Evolutionary conservation across 1,140 invertebrate species (phyloP).

Genomic region (Popillia japonica): DNA sequence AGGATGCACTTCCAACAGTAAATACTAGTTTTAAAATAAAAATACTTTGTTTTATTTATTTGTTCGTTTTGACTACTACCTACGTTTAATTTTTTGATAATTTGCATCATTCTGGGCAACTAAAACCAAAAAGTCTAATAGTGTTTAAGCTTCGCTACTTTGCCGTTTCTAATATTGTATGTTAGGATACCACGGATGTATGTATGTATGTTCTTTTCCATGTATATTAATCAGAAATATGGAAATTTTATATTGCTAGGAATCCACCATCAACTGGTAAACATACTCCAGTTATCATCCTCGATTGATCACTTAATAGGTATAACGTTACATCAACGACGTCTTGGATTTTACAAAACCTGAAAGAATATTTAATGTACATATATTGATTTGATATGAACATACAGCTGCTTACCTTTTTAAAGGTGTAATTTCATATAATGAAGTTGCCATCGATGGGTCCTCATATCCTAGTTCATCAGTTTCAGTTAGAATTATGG

Average conservation of each 20-base stretch:
- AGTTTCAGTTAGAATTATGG: conserved; percentile 92
- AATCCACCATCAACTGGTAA: conserved; percentile 87
- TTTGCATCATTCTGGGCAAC: no score
- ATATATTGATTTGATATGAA: neutral
- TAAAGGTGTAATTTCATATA: conserved; percentile 83
- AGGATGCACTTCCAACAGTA: no score
- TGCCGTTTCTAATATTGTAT: no score
- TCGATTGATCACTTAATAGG: conserved; percentile 82
- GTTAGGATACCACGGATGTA: no score
- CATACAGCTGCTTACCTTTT: conserved; percentile 59
- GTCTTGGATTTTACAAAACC: conserved; percentile 83
- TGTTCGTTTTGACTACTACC: no score
- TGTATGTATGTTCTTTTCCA: no score
- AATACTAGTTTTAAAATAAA: no score
- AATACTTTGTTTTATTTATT: no score
- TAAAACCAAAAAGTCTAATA: no score
- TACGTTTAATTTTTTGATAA: no score
- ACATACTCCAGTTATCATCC: conserved; percentile 81
- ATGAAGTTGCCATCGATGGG: conserved; percentile 72
- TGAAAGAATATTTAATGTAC: conserved; percentile 51
- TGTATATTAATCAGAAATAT: neutral
- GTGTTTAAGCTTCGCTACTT: no score
- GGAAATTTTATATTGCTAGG: conserved; percentile 48
- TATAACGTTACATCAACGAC: conserved; percentile 83
- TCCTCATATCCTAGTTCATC: conserved; percentile 83